Conservation (phyloP, 1,140 invertebrate genomes). For the Temnothorax longispinosus region DNA sequence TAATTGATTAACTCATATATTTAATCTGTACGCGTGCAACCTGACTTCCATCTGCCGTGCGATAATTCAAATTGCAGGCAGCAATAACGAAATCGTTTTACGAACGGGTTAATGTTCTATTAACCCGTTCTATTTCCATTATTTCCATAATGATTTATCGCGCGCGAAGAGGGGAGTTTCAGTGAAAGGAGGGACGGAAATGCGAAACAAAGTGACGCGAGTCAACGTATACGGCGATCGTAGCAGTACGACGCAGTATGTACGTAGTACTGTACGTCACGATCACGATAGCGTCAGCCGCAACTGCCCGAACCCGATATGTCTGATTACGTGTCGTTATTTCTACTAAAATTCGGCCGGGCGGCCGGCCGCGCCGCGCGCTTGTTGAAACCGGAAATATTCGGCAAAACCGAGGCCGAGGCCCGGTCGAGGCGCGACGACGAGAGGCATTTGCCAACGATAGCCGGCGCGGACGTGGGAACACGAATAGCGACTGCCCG, state of each 20-base stretch:
- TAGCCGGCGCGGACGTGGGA: slow-evolving; percentile 47
- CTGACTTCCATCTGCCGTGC: background rate
- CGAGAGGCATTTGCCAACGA: slow-evolving; percentile 65
- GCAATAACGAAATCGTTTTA: slow-evolving; percentile 18
- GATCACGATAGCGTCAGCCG: slow-evolving; percentile 72
- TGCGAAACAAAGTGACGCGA: slow-evolving; percentile 26
- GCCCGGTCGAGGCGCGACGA: background rate
- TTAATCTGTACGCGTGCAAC: background rate
- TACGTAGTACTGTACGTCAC: too few species aligned
- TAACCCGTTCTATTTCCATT: background rate
- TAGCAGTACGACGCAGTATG: too few species aligned
- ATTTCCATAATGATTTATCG: slow-evolving; percentile 32
- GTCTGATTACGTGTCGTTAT: slow-evolving; percentile 73
- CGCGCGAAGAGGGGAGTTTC: background rate
- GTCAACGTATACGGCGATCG: slow-evolving; percentile 41
- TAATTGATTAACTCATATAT: background rate
- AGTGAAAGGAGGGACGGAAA: slow-evolving; percentile 40
- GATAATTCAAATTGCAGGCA: background rate
- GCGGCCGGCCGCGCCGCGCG: background rate
- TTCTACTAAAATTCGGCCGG: slow-evolving; percentile 69
- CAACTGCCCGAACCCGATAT: slow-evolving; percentile 67
- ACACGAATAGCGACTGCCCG: slow-evolving; percentile 49
- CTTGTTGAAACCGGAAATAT: slow-evolving; percentile 60
- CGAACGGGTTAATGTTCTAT: background rate
- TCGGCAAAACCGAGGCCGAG: slow-evolving; percentile 47